Evolutionary conservation across 2,888 invertebrate species (phyloP).

Genomic region (Temnothorax unifasciatus): DNA sequence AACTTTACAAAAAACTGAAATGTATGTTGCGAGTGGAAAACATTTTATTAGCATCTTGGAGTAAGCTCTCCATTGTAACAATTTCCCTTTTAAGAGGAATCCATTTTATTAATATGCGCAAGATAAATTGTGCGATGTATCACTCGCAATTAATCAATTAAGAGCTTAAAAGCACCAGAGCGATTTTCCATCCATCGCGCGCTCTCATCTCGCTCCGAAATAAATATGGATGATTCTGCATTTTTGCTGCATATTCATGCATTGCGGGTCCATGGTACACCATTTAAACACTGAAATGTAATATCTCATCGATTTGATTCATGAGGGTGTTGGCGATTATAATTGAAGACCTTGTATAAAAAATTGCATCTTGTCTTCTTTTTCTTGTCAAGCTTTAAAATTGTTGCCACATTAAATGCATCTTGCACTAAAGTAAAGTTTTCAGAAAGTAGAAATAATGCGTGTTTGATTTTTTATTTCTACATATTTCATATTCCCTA

Average conservation of each 20-base stretch:
- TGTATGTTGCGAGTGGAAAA: not conserved
- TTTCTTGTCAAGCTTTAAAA: not conserved
- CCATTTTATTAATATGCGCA: not conserved
- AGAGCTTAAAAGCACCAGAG: conserved; percentile 40
- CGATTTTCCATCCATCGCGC: conserved; percentile 17
- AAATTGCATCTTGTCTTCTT: conserved; percentile 22
- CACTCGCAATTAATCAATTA: conserved; percentile 51
- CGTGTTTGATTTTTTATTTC: not conserved
- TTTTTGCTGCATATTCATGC: conserved; percentile 52
- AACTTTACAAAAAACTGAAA: not conserved
- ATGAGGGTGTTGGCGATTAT: not conserved
- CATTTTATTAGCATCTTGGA: not conserved
- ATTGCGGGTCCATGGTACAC: conserved; percentile 1
- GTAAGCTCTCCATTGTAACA: not conserved
- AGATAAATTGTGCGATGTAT: conserved; percentile 28
- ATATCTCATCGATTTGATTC: conserved; percentile 21
- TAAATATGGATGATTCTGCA: conserved; percentile 54
- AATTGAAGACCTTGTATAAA: conserved; percentile 15
- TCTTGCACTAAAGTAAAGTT: not conserved
- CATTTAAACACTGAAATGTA: conserved; percentile 21
- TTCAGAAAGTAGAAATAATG: not conserved
- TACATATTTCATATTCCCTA: not conserved
- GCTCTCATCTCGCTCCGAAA: conserved; percentile 20
- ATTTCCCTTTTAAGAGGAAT: conserved; percentile 3
- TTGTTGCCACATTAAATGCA: not conserved